A percentile compares a stretch with the other conserved stretches of the same genome.
Conservation (phyloP, 2,888 invertebrate genomes). For the Metacarcinus magister region DNA sequence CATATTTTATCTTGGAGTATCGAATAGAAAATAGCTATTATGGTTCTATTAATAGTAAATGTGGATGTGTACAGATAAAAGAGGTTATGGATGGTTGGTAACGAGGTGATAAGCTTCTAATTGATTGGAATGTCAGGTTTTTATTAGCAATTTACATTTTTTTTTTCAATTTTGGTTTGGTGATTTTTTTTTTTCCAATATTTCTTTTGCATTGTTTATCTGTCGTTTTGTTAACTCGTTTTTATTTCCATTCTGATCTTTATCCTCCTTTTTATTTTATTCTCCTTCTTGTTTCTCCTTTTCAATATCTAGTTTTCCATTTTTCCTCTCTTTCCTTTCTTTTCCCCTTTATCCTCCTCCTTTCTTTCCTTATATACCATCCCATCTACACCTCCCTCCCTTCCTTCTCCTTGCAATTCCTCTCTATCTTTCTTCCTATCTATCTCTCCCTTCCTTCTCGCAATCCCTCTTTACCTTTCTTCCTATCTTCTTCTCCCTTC, state of each 20-base stretch:
- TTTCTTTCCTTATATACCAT: neutral
- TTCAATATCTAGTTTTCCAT: neutral
- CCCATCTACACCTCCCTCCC: neutral
- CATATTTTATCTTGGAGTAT: neutral
- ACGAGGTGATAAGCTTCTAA: neutral
- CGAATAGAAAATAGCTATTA: neutral
- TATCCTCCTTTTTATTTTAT: neutral
- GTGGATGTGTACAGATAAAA: conserved; percentile 12
- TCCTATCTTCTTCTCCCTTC: neutral
- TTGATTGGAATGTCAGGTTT: neutral
- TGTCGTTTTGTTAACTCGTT: too few species aligned
- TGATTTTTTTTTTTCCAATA: neutral
- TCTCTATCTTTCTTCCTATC: neutral
- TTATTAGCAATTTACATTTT: neutral
- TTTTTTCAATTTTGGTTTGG: neutral
- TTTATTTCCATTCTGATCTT: too few species aligned
- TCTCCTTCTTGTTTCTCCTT: neutral
- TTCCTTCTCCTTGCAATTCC: neutral
- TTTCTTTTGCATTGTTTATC: too few species aligned
- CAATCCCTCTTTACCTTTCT: neutral
- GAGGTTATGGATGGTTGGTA: neutral
- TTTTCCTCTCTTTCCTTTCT: neutral
- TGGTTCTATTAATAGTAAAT: neutral
- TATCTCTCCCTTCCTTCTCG: neutral
- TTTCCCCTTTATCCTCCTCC: neutral